Conservation (phyloP, 2,797 vertebrate genomes). For the Eospalax fontanierii region DNA sequence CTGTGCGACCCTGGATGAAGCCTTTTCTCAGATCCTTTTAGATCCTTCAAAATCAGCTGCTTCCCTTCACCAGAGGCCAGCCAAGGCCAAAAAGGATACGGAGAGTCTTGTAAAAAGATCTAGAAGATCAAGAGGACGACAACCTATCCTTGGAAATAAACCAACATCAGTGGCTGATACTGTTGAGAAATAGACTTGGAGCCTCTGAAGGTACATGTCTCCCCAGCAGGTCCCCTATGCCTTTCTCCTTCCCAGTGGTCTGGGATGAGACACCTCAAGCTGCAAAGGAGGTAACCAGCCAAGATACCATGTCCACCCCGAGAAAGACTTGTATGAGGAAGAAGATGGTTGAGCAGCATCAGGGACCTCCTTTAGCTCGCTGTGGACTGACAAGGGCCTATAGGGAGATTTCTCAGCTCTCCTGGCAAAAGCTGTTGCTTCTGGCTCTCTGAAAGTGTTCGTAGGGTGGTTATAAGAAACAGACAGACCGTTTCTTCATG, state of each 20-base stretch:
- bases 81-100: background rate
- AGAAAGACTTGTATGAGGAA: background rate
- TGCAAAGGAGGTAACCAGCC: background rate
- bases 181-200: slow-evolving; percentile 69
- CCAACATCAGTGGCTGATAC: slow-evolving; percentile 15
- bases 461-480: background rate
- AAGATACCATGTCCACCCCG: background rate
- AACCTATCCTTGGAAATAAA: background rate
- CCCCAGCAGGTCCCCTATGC: slow-evolving; percentile 14
- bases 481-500: too few species aligned
- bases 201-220: slow-evolving; percentile 3
- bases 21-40: background rate
- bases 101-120: background rate
- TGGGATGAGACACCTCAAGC: background rate
- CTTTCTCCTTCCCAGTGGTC: background rate
- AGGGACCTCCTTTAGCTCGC: background rate
- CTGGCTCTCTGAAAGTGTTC: background rate
- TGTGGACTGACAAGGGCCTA: background rate
- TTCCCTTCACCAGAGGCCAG: background rate
- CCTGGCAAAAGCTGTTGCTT: background rate
- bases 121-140: background rate
- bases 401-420: background rate
- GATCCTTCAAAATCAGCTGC: background rate
- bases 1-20: background rate
- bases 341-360: background rate